These are phyloP conservation scores for Bothrops jararaca DNA, from an alignment of 2,113 vertebrate species.

Conservation along the genomic window DNA sequence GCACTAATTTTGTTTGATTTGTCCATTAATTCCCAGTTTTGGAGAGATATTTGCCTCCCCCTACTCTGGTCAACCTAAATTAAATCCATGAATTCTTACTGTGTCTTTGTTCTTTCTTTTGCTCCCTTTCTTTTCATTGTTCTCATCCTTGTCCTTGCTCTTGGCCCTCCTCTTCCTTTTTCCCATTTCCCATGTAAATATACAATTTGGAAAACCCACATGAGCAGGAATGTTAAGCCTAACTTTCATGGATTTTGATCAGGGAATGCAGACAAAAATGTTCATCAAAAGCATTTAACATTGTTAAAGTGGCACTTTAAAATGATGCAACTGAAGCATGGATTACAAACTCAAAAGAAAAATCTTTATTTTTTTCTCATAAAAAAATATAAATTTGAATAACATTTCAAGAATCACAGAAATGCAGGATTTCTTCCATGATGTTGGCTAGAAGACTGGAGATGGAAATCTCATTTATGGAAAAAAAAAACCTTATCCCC, in stretches of 20 bases:
- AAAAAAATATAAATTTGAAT: neutral
- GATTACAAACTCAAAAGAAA: neutral
- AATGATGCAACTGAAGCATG: neutral
- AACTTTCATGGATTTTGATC: neutral
- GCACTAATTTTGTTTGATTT: neutral
- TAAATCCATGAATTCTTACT: too few species aligned
- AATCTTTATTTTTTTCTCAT: neutral
- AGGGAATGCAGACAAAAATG: neutral
- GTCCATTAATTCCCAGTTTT: neutral
- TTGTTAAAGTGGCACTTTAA: neutral
- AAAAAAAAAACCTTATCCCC: neutral
- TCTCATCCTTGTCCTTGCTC: neutral
- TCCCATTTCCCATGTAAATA: neutral
- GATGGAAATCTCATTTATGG: neutral
- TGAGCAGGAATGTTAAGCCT: neutral
- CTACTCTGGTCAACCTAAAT: neutral
- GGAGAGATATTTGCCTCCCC: neutral
- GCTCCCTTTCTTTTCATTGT: too few species aligned
- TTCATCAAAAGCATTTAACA: neutral
- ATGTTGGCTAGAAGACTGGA: neutral
- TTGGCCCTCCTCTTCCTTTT: neutral
- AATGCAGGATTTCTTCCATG: neutral
- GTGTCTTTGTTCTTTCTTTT: too few species aligned
- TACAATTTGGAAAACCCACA: neutral
- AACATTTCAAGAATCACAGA: neutral